These are phyloP conservation scores for Hydrotaea diabolus DNA, from an alignment of 2,888 invertebrate genomes.

Conservation along the genomic window DNA sequence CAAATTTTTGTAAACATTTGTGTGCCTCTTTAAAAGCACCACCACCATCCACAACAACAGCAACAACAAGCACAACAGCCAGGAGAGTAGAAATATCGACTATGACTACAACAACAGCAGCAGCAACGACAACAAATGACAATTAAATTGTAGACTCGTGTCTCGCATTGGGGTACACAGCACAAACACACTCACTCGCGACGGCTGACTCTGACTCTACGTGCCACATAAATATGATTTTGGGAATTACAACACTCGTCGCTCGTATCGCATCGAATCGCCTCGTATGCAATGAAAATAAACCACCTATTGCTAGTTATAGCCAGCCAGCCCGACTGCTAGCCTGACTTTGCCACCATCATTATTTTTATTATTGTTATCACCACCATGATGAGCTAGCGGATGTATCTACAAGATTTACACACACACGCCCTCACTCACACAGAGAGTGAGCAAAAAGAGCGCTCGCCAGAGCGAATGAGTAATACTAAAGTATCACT, in stretches of 20 bases:
- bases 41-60: not conserved
- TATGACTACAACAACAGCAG: slow-evolving; percentile 15
- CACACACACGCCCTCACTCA: not conserved
- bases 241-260: slow-evolving; percentile 54
- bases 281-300: slow-evolving; percentile 11
- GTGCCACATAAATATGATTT: slow-evolving; percentile 54
- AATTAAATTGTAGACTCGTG: slow-evolving; percentile 61
- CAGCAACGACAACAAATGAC: slow-evolving; percentile 52
- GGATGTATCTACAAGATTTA: not conserved
- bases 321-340: not conserved
- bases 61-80: not conserved
- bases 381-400: not conserved
- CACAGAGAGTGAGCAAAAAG: not conserved
- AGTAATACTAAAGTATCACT: slow-evolving; percentile 52
- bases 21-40: slow-evolving; percentile 54
- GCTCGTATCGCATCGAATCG: not conserved
- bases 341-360: slow-evolving; percentile 22
- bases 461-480: slow-evolving; percentile 19
- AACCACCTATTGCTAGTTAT: slow-evolving; percentile 8
- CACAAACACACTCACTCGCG: slow-evolving; percentile 14
- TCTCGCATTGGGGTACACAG: slow-evolving; percentile 10
- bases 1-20: slow-evolving; percentile 62
- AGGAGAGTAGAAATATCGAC: slow-evolving; percentile 12
- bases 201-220: not conserved
- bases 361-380: slow-evolving; percentile 24